Evolutionary conservation across 2,888 invertebrate species (phyloP).

Genomic region (Tiliacea aurago): DNA sequence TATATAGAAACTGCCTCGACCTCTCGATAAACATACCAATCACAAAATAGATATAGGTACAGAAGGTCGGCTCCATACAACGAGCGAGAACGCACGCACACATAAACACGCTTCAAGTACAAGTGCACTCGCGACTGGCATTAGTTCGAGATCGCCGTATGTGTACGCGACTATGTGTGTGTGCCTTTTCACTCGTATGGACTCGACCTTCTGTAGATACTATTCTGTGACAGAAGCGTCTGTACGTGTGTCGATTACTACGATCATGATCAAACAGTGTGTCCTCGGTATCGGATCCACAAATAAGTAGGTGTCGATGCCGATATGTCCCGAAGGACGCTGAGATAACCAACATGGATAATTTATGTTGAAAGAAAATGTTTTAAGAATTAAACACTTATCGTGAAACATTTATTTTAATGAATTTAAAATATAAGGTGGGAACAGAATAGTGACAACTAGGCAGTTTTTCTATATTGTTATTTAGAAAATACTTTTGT

Average conservation of each 20-base stretch:
- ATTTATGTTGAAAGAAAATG: neutral
- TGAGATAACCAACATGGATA: neutral
- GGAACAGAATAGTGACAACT: no score
- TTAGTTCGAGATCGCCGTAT: neutral
- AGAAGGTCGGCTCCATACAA: neutral
- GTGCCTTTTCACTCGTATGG: neutral
- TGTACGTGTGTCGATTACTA: slow-evolving; percentile 66
- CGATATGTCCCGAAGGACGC: slow-evolving; percentile 16
- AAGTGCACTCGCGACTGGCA: neutral
- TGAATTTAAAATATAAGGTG: no score
- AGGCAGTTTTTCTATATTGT: neutral
- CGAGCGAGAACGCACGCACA: no score
- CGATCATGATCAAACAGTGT: slow-evolving; percentile 67
- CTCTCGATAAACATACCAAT: slow-evolving; percentile 2
- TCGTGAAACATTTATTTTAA: no score
- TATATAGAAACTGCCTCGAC: slow-evolving; percentile 19
- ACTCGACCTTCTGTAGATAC: neutral
- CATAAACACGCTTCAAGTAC: neutral
- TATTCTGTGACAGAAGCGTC: neutral
- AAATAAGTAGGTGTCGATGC: slow-evolving; percentile 27
- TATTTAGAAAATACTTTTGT: no score
- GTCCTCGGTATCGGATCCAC: slow-evolving; percentile 38
- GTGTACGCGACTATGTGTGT: no score
- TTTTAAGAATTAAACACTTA: no score
- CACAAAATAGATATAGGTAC: neutral